Evolutionary conservation across 2,888 invertebrate genomes (phyloP).

Genomic region (Dynastes grantii): DNA sequence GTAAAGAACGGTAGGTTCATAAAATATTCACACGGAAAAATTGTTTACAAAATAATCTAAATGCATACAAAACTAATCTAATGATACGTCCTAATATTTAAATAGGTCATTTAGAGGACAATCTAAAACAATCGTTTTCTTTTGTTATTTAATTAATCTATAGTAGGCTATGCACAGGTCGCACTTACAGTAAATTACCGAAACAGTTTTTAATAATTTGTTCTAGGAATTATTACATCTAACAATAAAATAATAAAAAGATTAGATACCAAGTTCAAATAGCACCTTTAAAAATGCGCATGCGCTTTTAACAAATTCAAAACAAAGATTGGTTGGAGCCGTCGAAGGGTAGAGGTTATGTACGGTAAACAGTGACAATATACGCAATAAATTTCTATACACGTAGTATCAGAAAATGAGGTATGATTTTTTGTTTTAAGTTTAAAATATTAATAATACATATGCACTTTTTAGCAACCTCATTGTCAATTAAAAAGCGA

Average conservation of each 20-base stretch:
- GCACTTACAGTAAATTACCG: no score
- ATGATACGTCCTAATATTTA: not conserved
- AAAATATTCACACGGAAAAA: no score
- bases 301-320: not conserved
- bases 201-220: no score
- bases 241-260: no score
- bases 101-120: slow-evolving; percentile 3
- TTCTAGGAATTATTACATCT: no score
- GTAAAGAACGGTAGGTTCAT: no score
- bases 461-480: not conserved
- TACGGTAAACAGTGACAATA: not conserved
- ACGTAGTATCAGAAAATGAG: not conserved
- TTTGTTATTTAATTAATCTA: not conserved
- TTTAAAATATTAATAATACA: not conserved
- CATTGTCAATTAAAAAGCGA: not conserved
- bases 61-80: no score
- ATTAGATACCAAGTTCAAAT: no score
- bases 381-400: not conserved
- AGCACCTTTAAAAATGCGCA: not conserved
- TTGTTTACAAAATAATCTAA: no score
- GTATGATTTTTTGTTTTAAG: not conserved
- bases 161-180: no score
- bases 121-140: not conserved
- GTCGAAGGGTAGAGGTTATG: slow-evolving; percentile 15
- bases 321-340: slow-evolving; percentile 14